These are phyloP conservation scores for Drosophila virilis DNA, from an alignment of 1,140 invertebrate genomes.

Conservation along the genomic window DNA sequence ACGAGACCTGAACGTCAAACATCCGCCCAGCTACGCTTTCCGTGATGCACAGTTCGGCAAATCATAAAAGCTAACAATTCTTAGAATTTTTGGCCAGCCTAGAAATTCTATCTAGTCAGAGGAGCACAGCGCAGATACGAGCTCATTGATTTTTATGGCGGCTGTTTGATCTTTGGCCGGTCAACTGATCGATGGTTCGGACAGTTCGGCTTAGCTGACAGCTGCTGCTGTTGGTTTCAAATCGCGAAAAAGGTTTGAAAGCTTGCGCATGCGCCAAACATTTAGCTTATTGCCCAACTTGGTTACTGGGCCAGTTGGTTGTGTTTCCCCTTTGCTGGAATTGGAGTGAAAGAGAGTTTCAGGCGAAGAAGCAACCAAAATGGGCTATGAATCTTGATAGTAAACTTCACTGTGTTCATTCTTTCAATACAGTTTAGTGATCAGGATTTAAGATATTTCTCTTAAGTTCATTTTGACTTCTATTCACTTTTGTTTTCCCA, in stretches of 20 bases:
- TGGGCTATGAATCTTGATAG: neutral
- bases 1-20: constrained; percentile 26
- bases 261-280: constrained; percentile 76
- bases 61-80: constrained; percentile 73
- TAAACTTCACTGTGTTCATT: neutral
- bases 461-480: neutral
- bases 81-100: constrained; percentile 72
- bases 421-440: neutral
- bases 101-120: constrained; percentile 80
- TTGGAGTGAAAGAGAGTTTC: constrained; percentile 1
- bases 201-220: constrained; percentile 45
- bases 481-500: neutral
- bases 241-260: constrained; percentile 80
- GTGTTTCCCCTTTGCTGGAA: constrained; percentile 15
- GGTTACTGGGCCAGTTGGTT: constrained; percentile 52
- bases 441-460: no score
- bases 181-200: constrained; percentile 55
- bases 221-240: constrained; percentile 70
- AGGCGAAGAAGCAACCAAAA: neutral
- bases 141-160: constrained; percentile 69
- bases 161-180: constrained; percentile 75
- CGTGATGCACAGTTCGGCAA: constrained; percentile 63
- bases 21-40: constrained; percentile 67
- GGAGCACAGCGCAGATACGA: constrained; percentile 44
- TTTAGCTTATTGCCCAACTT: constrained; percentile 49